Evolutionary conservation across 2,113 vertebrate genomes (phyloP).

Genomic region (Syngnathoides biaculeatus): DNA sequence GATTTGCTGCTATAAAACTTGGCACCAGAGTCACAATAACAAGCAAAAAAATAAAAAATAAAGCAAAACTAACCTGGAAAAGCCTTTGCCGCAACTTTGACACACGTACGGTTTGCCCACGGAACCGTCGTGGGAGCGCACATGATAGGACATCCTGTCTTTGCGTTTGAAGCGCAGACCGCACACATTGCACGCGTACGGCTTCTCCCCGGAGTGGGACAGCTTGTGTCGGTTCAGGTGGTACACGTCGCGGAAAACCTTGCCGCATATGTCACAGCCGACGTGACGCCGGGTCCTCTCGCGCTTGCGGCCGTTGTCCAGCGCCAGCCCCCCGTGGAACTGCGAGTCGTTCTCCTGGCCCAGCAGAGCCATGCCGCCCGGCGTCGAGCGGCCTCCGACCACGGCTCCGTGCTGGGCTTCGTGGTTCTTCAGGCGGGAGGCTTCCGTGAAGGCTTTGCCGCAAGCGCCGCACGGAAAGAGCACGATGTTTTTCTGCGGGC

Average conservation of each 20-base stretch:
- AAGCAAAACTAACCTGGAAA: slow-evolving; percentile 81
- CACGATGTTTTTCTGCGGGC: slow-evolving; percentile 77
- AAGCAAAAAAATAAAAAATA: neutral
- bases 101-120: slow-evolving; percentile 98
- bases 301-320: slow-evolving; percentile 83
- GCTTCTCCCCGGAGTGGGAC: slow-evolving; percentile 97
- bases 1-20: neutral
- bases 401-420: slow-evolving; percentile 87
- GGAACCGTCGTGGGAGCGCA: slow-evolving; percentile 94
- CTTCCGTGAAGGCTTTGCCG: slow-evolving; percentile 91
- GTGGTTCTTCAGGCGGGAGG: slow-evolving; percentile 87
- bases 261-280: slow-evolving; percentile 96
- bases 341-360: slow-evolving; percentile 83
- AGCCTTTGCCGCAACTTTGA: slow-evolving; percentile 98
- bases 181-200: slow-evolving; percentile 95
- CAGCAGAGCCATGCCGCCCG: slow-evolving; percentile 52
- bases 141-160: slow-evolving; percentile 98
- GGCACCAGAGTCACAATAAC: no score
- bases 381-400: slow-evolving; percentile 34
- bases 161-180: slow-evolving; percentile 96
- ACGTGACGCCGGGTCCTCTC: slow-evolving; percentile 95
- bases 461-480: slow-evolving; percentile 89
- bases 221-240: slow-evolving; percentile 99
- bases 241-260: slow-evolving; percentile 98
- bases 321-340: slow-evolving; percentile 69